These are phyloP conservation scores for Alligator sinensis DNA, from an alignment of 2,113 vertebrate genomes.

Conservation along the genomic window DNA sequence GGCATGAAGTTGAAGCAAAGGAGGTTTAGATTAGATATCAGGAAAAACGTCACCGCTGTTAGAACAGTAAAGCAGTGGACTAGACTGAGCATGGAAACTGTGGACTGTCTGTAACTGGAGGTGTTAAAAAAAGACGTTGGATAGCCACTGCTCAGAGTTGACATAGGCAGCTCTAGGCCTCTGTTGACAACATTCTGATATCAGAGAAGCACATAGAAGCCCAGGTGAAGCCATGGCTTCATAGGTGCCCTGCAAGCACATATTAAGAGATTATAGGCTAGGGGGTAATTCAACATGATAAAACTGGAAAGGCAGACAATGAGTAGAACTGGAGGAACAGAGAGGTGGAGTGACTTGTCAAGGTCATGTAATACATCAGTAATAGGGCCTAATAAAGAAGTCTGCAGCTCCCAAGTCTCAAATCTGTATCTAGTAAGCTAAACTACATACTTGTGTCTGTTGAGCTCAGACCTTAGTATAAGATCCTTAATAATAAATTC, in stretches of 20 bases:
- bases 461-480: neutral
- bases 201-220: neutral
- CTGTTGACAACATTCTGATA: neutral
- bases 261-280: neutral
- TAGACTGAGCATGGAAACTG: too few relatives aligned
- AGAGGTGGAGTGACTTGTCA: neutral
- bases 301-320: neutral
- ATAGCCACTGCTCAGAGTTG: too few relatives aligned
- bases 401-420: neutral
- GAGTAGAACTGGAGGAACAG: neutral
- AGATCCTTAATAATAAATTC: neutral
- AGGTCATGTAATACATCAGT: neutral
- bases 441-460: neutral
- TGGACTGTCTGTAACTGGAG: too few relatives aligned
- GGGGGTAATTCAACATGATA: neutral
- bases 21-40: too few relatives aligned
- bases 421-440: accelerated
- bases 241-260: neutral
- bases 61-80: too few relatives aligned
- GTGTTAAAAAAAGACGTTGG: too few relatives aligned
- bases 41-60: too few relatives aligned
- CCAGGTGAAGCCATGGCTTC: too few relatives aligned
- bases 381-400: neutral
- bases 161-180: too few relatives aligned
- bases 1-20: too few relatives aligned